Percentiles rank a stretch among this genome's conserved stretches.
Evolutionary conservation across 1,140 invertebrate species (phyloP).

Genomic region (Mylabris phalerata): DNA sequence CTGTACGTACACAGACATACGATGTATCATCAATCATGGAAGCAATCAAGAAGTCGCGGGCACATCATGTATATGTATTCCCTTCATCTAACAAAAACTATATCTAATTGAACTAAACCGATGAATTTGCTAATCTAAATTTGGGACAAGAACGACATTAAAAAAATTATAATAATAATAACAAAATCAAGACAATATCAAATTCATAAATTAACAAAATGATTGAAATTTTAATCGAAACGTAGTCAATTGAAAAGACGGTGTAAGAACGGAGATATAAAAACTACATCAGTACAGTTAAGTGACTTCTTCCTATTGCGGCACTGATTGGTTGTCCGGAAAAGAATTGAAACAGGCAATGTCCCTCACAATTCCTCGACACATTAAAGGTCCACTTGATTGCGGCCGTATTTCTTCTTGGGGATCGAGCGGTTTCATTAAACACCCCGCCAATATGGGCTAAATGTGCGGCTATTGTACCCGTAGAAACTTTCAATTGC

Average conservation of each 20-base stretch:
- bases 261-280: constrained; percentile 9
- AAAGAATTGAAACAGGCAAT: constrained; percentile 36
- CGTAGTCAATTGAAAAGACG: not conserved
- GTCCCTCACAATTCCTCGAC: constrained; percentile 37
- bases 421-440: constrained; percentile 34
- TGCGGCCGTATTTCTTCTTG: constrained; percentile 38
- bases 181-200: too few relatives aligned
- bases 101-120: too few relatives aligned
- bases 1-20: constrained; percentile 22
- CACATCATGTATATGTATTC: constrained; percentile 24
- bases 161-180: too few relatives aligned
- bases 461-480: constrained; percentile 33
- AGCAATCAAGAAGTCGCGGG: constrained; percentile 25
- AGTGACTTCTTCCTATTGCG: constrained; percentile 13
- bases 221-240: too few relatives aligned
- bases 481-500: constrained; percentile 31
- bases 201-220: too few relatives aligned
- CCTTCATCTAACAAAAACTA: not conserved
- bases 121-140: too few relatives aligned
- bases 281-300: constrained; percentile 12
- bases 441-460: constrained; percentile 29
- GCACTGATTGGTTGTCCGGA: constrained; percentile 35
- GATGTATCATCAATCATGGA: constrained; percentile 27
- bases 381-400: constrained; percentile 40
- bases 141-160: too few relatives aligned